phyloP scores from a whole-genome alignment of 2,888 invertebrate species.

The Saturnia japonica region DNA sequence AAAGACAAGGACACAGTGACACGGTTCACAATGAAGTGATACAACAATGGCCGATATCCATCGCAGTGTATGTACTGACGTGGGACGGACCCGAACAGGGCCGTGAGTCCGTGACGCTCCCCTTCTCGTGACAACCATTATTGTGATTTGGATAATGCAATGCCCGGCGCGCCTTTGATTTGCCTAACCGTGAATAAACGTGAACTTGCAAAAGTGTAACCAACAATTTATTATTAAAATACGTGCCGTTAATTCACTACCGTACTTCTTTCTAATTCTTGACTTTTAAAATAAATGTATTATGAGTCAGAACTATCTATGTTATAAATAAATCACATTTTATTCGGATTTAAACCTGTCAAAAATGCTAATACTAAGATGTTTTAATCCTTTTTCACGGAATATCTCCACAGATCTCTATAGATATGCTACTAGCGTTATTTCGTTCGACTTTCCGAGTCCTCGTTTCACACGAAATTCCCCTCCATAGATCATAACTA shows the following conservation, averaged over 20 bases:
- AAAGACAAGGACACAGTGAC: constrained; percentile 20
- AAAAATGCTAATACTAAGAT: not conserved
- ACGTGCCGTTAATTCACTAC: not conserved
- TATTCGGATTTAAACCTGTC: not conserved
- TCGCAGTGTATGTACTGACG: constrained; percentile 16
- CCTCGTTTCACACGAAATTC: no score
- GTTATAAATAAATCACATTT: not conserved
- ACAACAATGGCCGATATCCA: constrained; percentile 23
- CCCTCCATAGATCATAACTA: no score
- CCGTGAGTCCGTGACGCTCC: constrained; percentile 16
- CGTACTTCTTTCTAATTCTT: not conserved
- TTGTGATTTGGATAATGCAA: constrained; percentile 19
- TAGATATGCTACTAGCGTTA: no score
- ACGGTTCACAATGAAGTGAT: constrained; percentile 23
- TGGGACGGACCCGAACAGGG: constrained; percentile 17
- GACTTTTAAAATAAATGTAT: not conserved
- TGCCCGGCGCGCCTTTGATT: constrained; percentile 3
- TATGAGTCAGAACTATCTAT: not conserved
- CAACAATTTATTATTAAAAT: not conserved
- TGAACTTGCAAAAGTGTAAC: not conserved
- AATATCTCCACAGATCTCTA: no score
- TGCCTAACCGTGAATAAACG: constrained; percentile 13
- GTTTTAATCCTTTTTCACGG: no score
- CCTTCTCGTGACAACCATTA: constrained; percentile 20
- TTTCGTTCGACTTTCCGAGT: no score